A percentile compares a stretch with the other conserved stretches of the same genome.
Evolutionary conservation across 2,888 invertebrate genomes (phyloP).

Genomic region (Agriopis aurantiaria): DNA sequence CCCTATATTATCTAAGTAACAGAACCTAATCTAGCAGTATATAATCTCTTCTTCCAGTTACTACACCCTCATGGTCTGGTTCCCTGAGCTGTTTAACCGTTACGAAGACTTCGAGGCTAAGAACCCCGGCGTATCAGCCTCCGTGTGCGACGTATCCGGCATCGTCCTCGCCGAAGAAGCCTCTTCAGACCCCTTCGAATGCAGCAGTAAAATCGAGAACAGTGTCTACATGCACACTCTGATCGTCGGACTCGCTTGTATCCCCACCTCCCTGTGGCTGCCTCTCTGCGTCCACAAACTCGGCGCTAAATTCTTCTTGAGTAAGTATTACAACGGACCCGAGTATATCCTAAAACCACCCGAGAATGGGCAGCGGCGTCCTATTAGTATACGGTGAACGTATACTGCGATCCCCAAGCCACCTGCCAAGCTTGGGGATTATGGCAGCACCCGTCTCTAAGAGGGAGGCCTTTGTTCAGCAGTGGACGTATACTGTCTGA

Average conservation of each 20-base stretch:
- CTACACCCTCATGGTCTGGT: slow-evolving; percentile 97
- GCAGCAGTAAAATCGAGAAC: slow-evolving; percentile 88
- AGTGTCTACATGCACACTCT: slow-evolving; percentile 92
- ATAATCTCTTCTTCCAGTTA: slow-evolving; percentile 86
- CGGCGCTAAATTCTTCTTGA: slow-evolving; percentile 93
- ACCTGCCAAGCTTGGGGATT: no score
- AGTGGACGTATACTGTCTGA: no score
- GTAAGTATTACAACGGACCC: slow-evolving; percentile 79
- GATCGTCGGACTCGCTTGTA: slow-evolving; percentile 92
- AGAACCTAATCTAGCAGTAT: neutral
- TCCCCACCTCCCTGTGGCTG: slow-evolving; percentile 92
- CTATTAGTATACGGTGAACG: no score
- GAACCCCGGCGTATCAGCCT: slow-evolving; percentile 89
- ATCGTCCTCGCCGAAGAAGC: slow-evolving; percentile 83
- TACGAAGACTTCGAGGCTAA: slow-evolving; percentile 91
- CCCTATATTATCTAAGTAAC: no score
- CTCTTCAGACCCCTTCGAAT: slow-evolving; percentile 84
- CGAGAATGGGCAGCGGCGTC: no score
- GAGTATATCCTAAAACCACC: no score
- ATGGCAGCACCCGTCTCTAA: no score
- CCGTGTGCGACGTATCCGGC: slow-evolving; percentile 92
- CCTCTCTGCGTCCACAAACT: slow-evolving; percentile 92
- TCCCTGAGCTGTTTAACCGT: slow-evolving; percentile 94
- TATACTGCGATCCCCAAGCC: no score
- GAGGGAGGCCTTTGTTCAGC: no score